These are phyloP conservation scores for Eucidaris tribuloides DNA, from an alignment of 35 echinoderm and acorn worm species.

Conservation along the genomic window DNA sequence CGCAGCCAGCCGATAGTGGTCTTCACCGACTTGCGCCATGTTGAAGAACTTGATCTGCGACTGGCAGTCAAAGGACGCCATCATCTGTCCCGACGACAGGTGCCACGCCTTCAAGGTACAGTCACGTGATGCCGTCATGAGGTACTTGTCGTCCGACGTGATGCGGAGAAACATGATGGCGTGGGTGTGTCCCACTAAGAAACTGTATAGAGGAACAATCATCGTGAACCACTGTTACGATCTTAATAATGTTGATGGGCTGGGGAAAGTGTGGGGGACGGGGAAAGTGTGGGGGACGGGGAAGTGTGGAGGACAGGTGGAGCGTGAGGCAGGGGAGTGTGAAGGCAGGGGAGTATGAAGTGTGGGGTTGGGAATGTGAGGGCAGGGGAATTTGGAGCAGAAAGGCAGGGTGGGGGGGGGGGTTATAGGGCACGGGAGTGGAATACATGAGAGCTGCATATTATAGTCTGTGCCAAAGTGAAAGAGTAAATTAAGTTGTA, in stretches of 20 bases:
- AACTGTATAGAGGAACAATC: constrained; percentile 20
- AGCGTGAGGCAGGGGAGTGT: neutral
- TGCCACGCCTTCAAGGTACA: constrained; percentile 83
- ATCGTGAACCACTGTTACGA: neutral
- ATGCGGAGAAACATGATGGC: constrained; percentile 65
- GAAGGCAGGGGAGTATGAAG: too few relatives aligned
- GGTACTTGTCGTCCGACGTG: constrained; percentile 61
- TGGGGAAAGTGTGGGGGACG: neutral
- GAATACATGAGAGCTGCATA: too few relatives aligned
- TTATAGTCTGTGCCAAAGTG: too few relatives aligned
- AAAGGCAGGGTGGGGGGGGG: too few relatives aligned
- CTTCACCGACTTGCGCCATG: constrained; percentile 23
- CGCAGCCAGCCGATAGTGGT: constrained; percentile 47
- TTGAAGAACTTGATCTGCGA: constrained; percentile 70
- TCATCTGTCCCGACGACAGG: constrained; percentile 26
- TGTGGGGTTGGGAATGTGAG: too few relatives aligned
- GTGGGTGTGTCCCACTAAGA: constrained; percentile 63
- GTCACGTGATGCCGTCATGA: constrained; percentile 67
- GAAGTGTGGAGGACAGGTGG: neutral
- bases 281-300: neutral
- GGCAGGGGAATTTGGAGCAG: too few relatives aligned
- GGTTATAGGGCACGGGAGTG: too few relatives aligned
- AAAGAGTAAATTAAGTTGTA: too few relatives aligned
- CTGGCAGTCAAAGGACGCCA: constrained; percentile 78
- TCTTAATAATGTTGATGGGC: neutral